Conservation (phyloP, 2,888 invertebrate species). For the Lasioglossum vierecki region DNA sequence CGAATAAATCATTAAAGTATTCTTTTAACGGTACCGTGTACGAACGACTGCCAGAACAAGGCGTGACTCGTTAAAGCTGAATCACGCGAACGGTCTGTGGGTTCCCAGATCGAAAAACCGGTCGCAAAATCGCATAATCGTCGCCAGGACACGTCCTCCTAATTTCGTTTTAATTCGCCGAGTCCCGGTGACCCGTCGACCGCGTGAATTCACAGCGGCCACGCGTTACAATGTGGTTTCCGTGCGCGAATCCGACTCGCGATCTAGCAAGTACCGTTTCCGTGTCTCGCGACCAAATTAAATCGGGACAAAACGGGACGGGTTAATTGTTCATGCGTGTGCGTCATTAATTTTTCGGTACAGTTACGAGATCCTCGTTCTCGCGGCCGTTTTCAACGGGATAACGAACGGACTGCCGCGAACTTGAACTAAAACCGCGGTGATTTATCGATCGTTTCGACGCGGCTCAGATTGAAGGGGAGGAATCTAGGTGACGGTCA, state of each 20-base stretch:
- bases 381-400: slow-evolving; percentile 9
- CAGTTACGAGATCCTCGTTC: slow-evolving; percentile 26
- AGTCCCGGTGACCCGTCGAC: slow-evolving; percentile 36
- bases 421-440: slow-evolving; percentile 18
- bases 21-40: background rate
- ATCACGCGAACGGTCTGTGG: slow-evolving; percentile 39
- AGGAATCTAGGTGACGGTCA: slow-evolving; percentile 13
- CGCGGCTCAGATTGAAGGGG: background rate
- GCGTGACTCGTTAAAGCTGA: slow-evolving; percentile 18
- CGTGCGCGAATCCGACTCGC: slow-evolving; percentile 18
- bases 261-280: slow-evolving; percentile 46
- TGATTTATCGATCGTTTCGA: slow-evolving; percentile 27
- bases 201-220: background rate
- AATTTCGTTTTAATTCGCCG: slow-evolving; percentile 54
- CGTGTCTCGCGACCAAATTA: slow-evolving; percentile 20
- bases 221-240: slow-evolving; percentile 3
- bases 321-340: slow-evolving; percentile 20
- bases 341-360: slow-evolving; percentile 35
- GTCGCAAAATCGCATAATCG: background rate
- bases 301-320: slow-evolving; percentile 11
- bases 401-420: background rate
- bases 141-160: slow-evolving; percentile 15
- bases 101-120: background rate
- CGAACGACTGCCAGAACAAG: background rate
- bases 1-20: background rate